Evolutionary conservation across 2,888 invertebrate species (phyloP).

Genomic region (Brachypterus glaber): DNA sequence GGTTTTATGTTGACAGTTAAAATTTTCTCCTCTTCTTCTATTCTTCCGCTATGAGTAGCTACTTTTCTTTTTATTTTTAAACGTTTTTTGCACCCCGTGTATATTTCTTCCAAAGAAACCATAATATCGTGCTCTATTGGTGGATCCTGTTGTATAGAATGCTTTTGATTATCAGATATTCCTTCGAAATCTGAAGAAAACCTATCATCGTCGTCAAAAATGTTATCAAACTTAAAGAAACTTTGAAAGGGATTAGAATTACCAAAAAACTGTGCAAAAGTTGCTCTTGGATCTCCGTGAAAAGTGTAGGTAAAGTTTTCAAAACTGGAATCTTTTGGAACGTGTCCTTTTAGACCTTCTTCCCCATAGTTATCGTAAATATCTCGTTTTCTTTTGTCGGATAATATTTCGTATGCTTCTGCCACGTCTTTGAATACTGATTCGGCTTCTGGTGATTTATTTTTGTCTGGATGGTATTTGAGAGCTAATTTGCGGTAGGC

Average conservation of each 20-base stretch:
- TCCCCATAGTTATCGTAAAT: conserved; percentile 87
- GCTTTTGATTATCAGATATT: conserved; percentile 33
- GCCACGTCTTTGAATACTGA: conserved; percentile 92
- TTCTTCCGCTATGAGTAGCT: conserved; percentile 64
- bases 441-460: conserved; percentile 85
- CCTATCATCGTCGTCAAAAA: conserved; percentile 13
- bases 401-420: conserved; percentile 93
- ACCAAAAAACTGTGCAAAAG: conserved; percentile 94
- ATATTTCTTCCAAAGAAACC: conserved; percentile 83
- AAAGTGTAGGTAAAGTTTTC: conserved; percentile 70
- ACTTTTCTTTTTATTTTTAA: conserved; percentile 93
- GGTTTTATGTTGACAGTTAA: conserved; percentile 86
- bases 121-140: conserved; percentile 84
- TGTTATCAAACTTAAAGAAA: conserved; percentile 63
- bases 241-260: conserved; percentile 82
- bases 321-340: conserved; percentile 46
- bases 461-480: conserved; percentile 97
- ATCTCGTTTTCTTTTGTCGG: conserved; percentile 89
- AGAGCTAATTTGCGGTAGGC: conserved; percentile 90
- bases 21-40: conserved; percentile 82
- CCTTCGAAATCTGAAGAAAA: conserved; percentile 19
- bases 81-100: conserved; percentile 81
- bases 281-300: conserved; percentile 90
- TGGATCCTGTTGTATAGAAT: conserved; percentile 64
- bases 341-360: conserved; percentile 75